These are phyloP conservation scores for Diuraphis noxia DNA, from an alignment of 1,140 invertebrate genomes.

Conservation along the genomic window DNA sequence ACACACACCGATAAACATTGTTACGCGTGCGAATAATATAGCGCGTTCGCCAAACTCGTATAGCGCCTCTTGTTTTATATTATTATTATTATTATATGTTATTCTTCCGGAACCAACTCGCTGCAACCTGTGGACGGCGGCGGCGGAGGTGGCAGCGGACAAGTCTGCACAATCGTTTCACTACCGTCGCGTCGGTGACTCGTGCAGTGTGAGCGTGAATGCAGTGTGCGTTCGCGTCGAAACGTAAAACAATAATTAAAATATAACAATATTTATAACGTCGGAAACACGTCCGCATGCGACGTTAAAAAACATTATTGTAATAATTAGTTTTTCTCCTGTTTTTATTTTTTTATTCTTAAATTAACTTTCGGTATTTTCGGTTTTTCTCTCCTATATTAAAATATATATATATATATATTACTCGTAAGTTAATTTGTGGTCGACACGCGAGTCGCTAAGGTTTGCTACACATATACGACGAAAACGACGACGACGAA, in stretches of 20 bases:
- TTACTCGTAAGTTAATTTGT: neutral
- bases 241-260: neutral
- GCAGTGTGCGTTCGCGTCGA: neutral
- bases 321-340: neutral
- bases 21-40: neutral
- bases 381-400: neutral
- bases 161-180: constrained; percentile 44
- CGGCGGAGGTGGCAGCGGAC: neutral
- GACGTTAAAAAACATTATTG: neutral
- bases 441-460: neutral
- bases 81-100: neutral
- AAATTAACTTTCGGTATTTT: neutral
- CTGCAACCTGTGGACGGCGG: neutral
- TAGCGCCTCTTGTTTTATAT: neutral
- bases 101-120: constrained; percentile 33
- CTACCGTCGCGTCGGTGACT: constrained; percentile 41
- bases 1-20: neutral
- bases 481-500: neutral
- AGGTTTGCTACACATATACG: neutral
- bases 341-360: neutral
- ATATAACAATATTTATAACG: neutral
- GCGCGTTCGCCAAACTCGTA: neutral
- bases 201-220: constrained; percentile 12
- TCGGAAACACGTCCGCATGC: neutral
- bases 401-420: too few species aligned